phyloP scores from a whole-genome alignment of 2,113 vertebrate species.

The Arenaria interpres region DNA sequence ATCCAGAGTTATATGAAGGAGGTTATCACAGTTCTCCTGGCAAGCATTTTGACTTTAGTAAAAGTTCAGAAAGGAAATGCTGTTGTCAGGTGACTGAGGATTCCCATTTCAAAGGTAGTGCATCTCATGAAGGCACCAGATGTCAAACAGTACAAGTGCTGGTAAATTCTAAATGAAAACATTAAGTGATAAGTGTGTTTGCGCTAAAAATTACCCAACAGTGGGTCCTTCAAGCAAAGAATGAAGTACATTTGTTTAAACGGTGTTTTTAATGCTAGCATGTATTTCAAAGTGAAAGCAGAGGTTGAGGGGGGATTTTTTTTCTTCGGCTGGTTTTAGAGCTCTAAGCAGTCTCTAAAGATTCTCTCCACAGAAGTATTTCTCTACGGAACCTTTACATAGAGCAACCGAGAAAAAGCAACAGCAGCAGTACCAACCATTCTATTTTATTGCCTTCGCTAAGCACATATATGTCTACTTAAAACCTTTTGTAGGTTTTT shows the following conservation, averaged over 20 bases:
- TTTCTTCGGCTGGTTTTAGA: neutral
- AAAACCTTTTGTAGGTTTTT: neutral
- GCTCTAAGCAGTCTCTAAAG: neutral
- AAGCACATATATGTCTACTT: neutral
- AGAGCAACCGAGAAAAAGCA: neutral
- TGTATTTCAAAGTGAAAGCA: neutral
- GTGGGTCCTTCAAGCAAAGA: neutral
- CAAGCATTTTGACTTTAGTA: neutral
- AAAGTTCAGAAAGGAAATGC: neutral
- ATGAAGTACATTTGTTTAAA: neutral
- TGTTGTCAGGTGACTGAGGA: neutral
- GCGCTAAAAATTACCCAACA: neutral
- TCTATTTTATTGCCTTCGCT: neutral
- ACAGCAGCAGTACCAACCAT: neutral
- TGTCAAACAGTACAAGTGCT: neutral
- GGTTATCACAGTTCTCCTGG: neutral
- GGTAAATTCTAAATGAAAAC: neutral
- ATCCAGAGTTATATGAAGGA: neutral
- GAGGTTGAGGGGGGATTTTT: neutral
- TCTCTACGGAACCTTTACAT: neutral
- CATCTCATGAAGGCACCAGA: neutral
- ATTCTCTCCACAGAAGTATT: neutral
- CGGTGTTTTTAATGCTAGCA: neutral
- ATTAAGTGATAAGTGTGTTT: neutral
- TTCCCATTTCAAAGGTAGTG: neutral